Base-by-base conservation (phyloP, 30 jellyfish, hydroid and myxozoan species). In the Cassiopea xamachana region DNA sequence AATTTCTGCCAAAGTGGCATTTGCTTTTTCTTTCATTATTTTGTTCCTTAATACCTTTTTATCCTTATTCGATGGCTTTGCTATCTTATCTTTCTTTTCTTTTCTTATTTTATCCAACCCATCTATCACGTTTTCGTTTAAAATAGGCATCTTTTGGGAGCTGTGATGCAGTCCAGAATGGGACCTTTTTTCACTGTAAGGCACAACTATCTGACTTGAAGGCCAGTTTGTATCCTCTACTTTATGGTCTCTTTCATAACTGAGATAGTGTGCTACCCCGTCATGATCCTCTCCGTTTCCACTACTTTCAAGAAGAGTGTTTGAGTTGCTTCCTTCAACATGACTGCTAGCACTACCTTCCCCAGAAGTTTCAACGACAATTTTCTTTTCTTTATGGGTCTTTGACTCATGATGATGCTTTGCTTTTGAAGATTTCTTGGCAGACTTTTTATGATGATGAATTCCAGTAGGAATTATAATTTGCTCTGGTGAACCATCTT, bases 141-240 rank as follows among this genome's bases (percentile, higher is more conserved):
- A 69, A 47, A 73, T 86, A 43, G 92, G 92, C 92, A 82, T 89
- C 17, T 81, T 55, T 1, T 51, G 79, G 45, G 73, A 58, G 27
- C 75, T 89, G 47, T 49, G 86, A 64, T 51, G 77, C 59, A 27
- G 39, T 27, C 81, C 90, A 15, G 60, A 45, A 60, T 81, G 92
- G 61, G 85, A 49, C 45, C 60, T 73, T 49, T 64, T 89, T 7
- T 71, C 82, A 39, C 14, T 46, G 60, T 88, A 88, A 7, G 95
- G 95, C 55, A 88, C 81, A 39, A 88, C 87, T n/a, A 88, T 46
- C 60, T 88, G 85, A 64, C 81, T 79, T 58, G 70, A 80, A 1
- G 95, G 79, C 95, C 95, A 88, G 9, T 88, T 73, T 4, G 75
- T 79, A 27, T 81, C 87, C 15, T 75, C 91, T 3, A 67, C 88